These are phyloP conservation scores for Orcinus orca DNA, from an alignment of 2,113 vertebrate genomes.

Conservation along the genomic window DNA sequence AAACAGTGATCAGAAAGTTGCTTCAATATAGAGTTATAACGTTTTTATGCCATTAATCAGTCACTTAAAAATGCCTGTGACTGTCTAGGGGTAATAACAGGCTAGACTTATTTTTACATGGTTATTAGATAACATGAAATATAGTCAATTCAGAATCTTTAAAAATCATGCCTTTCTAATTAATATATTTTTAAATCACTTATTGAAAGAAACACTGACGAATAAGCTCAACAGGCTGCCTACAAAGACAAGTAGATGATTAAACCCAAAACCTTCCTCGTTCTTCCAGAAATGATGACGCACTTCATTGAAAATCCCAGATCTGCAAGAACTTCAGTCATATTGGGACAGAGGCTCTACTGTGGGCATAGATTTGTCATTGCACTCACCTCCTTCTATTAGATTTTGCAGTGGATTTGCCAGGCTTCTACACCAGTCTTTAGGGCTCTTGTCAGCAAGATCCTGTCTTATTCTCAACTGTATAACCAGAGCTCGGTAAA, in stretches of 20 bases:
- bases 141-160: not conserved
- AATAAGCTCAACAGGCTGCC: not conserved
- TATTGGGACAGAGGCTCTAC: not conserved
- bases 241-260: not conserved
- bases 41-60: not conserved
- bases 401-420: not conserved
- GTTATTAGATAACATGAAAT: conserved; percentile 17
- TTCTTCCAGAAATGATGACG: not conserved
- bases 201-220: not conserved
- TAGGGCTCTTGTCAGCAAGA: not conserved
- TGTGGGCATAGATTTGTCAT: not conserved
- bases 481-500: not conserved
- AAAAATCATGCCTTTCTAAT: not conserved
- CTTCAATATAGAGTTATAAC: not conserved
- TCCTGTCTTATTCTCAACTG: not conserved
- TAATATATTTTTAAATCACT: not conserved
- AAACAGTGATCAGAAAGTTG: not conserved
- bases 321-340: not conserved
- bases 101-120: not conserved
- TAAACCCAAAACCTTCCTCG: not conserved
- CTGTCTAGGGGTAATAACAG: not conserved
- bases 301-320: not conserved
- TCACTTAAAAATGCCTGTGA: not conserved
- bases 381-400: not conserved
- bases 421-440: not conserved